These are phyloP conservation scores for Sebastes matsubarae DNA, from an alignment of 2,797 vertebrate species.

Conservation along the genomic window DNA sequence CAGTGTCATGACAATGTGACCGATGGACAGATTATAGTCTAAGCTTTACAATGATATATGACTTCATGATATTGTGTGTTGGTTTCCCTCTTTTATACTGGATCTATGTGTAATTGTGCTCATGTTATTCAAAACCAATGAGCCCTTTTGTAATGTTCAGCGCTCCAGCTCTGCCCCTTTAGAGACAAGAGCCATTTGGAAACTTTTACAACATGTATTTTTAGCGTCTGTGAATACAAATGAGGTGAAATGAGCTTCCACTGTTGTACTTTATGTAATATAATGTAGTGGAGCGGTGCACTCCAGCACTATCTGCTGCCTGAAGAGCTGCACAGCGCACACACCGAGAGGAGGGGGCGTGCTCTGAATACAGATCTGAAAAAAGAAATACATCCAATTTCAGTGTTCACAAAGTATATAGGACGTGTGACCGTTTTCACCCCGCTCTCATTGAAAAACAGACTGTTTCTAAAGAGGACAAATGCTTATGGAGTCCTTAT, in stretches of 20 bases:
- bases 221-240: slow-evolving; percentile 67
- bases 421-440: slow-evolving; percentile 16
- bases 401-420: slow-evolving; percentile 12
- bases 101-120: background rate
- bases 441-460: background rate
- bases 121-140: slow-evolving; percentile 28
- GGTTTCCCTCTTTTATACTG: too few species aligned
- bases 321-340: slow-evolving; percentile 43
- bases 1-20: too few species aligned
- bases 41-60: too few species aligned
- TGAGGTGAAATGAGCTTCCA: slow-evolving; percentile 63
- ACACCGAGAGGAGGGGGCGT: slow-evolving; percentile 19
- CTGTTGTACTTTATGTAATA: slow-evolving; percentile 67
- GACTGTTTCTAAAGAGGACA: slow-evolving; percentile 13
- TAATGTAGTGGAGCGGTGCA: slow-evolving; percentile 54
- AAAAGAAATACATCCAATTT: slow-evolving; percentile 24
- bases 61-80: too few species aligned
- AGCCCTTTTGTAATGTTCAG: slow-evolving; percentile 25
- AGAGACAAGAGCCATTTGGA: slow-evolving; percentile 65
- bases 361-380: slow-evolving; percentile 43
- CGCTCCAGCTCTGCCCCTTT: slow-evolving; percentile 40
- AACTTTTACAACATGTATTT: slow-evolving; percentile 72
- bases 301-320: slow-evolving; percentile 45
- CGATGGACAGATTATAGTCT: too few species aligned
- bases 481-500: slow-evolving; percentile 30